Conservation (phyloP, 2,888 invertebrate species). For the Mesochorus sp. region DNA sequence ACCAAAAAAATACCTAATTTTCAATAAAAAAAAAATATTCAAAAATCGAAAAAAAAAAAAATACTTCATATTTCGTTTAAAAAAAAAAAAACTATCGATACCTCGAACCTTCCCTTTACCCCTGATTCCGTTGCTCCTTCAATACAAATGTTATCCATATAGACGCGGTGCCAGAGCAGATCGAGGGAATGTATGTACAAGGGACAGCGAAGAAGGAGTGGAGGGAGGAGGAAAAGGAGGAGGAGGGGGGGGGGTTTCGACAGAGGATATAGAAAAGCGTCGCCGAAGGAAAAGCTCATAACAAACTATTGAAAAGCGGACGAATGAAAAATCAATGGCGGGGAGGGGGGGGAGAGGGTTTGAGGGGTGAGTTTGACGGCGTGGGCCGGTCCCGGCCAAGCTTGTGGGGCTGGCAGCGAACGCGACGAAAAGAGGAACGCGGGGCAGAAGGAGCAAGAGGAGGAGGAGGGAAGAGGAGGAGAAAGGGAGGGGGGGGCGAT, state of each 20-base stretch:
- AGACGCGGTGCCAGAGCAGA: too few relatives aligned
- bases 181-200: neutral
- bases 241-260: too few relatives aligned
- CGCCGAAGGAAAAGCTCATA: slow-evolving; percentile 80
- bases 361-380: slow-evolving; percentile 23
- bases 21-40: too few relatives aligned
- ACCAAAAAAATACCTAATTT: too few relatives aligned
- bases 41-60: too few relatives aligned
- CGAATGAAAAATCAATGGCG: slow-evolving; percentile 81
- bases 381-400: slow-evolving; percentile 69
- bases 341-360: slow-evolving; percentile 56
- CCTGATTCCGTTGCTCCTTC: too few relatives aligned
- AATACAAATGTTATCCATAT: too few relatives aligned
- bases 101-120: too few relatives aligned
- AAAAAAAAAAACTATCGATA: too few relatives aligned
- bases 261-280: slow-evolving; percentile 67
- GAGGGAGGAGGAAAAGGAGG: slow-evolving; percentile 12
- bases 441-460: slow-evolving; percentile 59
- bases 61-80: too few relatives aligned
- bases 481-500: slow-evolving; percentile 38
- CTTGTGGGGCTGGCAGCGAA: slow-evolving; percentile 46
- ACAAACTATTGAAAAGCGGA: slow-evolving; percentile 81
- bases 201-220: neutral
- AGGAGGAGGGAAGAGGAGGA: too few relatives aligned
- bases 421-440: slow-evolving; percentile 52